Conservation (phyloP, 1,140 invertebrate species). For the Macrocentrus cingulum region DNA sequence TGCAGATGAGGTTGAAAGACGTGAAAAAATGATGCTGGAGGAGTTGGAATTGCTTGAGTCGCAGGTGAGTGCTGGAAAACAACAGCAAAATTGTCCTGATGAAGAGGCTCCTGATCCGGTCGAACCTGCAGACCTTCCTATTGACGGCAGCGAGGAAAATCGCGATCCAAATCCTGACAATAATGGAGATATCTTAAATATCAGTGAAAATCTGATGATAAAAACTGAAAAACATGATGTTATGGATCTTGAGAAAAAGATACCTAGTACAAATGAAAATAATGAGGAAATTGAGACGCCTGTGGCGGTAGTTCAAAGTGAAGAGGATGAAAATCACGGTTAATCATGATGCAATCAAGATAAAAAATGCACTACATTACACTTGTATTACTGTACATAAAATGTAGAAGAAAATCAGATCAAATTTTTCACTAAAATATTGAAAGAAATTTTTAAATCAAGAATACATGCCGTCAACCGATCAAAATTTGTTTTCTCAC, state of each 20-base stretch:
- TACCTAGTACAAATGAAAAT: slow-evolving; percentile 7
- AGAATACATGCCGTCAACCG: too few species aligned
- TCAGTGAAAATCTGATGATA: slow-evolving; percentile 10
- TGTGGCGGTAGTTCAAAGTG: slow-evolving; percentile 34
- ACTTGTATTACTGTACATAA: slow-evolving; percentile 42
- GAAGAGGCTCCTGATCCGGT: slow-evolving; percentile 32
- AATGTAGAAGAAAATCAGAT: slow-evolving; percentile 25
- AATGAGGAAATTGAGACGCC: slow-evolving; percentile 36
- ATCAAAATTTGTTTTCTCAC: too few species aligned
- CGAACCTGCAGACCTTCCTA: slow-evolving; percentile 29
- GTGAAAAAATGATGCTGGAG: slow-evolving; percentile 56
- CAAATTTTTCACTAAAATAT: not conserved
- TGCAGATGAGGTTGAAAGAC: slow-evolving; percentile 57
- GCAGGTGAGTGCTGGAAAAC: slow-evolving; percentile 46
- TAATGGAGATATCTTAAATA: slow-evolving; percentile 27
- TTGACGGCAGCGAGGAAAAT: slow-evolving; percentile 52
- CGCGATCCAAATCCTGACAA: slow-evolving; percentile 55
- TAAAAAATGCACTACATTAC: slow-evolving; percentile 24
- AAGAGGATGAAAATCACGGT: slow-evolving; percentile 45
- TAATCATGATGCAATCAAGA: slow-evolving; percentile 36
- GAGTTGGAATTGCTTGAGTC: slow-evolving; percentile 53
- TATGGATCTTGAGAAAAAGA: slow-evolving; percentile 5
- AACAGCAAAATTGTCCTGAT: slow-evolving; percentile 35
- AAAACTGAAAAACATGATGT: slow-evolving; percentile 18
- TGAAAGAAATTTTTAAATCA: not conserved